A percentile compares a stretch with the other conserved stretches of the same genome.
Conservation (phyloP, 1,140 invertebrate species). For the Bombyx mandarina region DNA sequence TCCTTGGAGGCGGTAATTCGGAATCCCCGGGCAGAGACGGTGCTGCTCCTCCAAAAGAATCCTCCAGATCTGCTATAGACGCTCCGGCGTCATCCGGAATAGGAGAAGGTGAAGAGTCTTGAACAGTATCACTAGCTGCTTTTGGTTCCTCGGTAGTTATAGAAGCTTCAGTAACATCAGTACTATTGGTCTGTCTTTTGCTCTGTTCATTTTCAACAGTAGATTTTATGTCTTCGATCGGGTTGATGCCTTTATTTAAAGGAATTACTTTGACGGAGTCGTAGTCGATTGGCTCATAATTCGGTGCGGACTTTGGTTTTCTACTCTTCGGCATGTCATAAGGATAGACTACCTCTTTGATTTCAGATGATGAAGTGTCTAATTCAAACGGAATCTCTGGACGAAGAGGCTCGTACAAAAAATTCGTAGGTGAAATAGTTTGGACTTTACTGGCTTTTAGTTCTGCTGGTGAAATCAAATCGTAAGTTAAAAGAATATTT, state of each 20-base stretch:
- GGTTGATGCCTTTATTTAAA: slow-evolving; percentile 42
- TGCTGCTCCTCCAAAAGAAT: slow-evolving; percentile 80
- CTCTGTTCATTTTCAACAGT: slow-evolving; percentile 51
- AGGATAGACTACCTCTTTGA: slow-evolving; percentile 36
- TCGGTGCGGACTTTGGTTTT: slow-evolving; percentile 39
- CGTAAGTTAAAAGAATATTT: slow-evolving; percentile 56
- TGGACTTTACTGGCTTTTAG: slow-evolving; percentile 18
- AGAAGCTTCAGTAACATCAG: slow-evolving; percentile 16
- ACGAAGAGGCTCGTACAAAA: slow-evolving; percentile 46
- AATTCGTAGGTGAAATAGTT: slow-evolving; percentile 30
- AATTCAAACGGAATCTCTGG: slow-evolving; percentile 52
- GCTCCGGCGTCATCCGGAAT: slow-evolving; percentile 41
- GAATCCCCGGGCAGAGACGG: slow-evolving; percentile 71
- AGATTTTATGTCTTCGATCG: slow-evolving; percentile 37
- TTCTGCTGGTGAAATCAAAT: slow-evolving; percentile 44
- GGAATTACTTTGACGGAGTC: slow-evolving; percentile 62
- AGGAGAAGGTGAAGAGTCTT: slow-evolving; percentile 45
- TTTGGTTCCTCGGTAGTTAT: slow-evolving; percentile 27
- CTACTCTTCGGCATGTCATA: slow-evolving; percentile 46
- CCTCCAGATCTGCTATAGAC: slow-evolving; percentile 78
- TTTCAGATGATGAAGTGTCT: slow-evolving; percentile 51
- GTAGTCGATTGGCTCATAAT: slow-evolving; percentile 54
- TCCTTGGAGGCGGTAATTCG: slow-evolving; percentile 73
- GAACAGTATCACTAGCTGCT: slow-evolving; percentile 17
- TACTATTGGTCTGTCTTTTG: slow-evolving; percentile 47